Base-by-base conservation (phyloP, 2,797 vertebrate species). In the Oceanodroma leucorhoa region DNA sequence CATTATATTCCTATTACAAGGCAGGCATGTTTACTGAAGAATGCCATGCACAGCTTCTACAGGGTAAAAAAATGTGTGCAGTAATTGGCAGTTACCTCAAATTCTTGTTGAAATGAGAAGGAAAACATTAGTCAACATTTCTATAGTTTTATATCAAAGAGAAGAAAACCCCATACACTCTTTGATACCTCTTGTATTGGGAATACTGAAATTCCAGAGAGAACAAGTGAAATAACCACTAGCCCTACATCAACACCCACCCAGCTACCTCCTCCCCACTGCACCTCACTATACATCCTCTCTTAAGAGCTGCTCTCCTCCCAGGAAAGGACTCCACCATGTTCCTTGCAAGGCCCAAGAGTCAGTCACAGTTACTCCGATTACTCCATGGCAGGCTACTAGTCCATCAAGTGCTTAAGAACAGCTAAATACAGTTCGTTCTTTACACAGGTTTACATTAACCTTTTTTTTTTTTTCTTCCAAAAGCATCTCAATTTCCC, bases 131-230 rank as follows among this genome's bases (percentile, higher is more conserved):
- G 40, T 17, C 21, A 81, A 38, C 7, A 29, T 48, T 83, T 83
- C 26, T 82, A 18, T 16, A 75, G 32, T 77, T 85, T 53, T 51
- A 29, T 22, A 48, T 43, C 11, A 66, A 51, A 78, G 19, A 60
- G 4, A 26, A 54, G 65, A 66, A 62, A 43, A 20, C 1, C 0
- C 2, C 8, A 14, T 40, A n/a, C 1, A 27, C 54, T 85, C 19
- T 71, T 77, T 14, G 32, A n/a, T 67, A 9, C 41, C 30, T 77
- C 26, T 51, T 45, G 5, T 40, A n/a, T 30, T 1, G 0, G 7
- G 38, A 72, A 66, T 30, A 66, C 34, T 45, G 55, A 88, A 58
- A 81, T 71, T 83, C 38, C 57, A 60, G 36, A 67, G 5, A 81
- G 30, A 92, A 43, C 4, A 73, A 54, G 10, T 46, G 20, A 89